Conservation (phyloP, 2,113 vertebrate species). For the Cacatua alba region DNA sequence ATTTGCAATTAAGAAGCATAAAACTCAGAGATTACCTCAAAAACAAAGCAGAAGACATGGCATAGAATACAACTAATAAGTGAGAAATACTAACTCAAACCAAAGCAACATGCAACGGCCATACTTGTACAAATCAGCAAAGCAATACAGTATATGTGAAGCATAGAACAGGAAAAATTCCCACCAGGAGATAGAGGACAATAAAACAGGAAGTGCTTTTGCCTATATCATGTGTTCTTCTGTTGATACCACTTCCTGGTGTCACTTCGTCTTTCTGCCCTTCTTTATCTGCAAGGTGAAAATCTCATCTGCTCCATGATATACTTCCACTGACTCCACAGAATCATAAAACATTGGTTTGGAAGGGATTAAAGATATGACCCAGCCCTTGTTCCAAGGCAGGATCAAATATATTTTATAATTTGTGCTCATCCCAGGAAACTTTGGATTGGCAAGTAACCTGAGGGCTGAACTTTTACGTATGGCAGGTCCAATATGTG, state of each 20-base stretch:
- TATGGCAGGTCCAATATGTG: not conserved
- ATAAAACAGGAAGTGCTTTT: not conserved
- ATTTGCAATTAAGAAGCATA: not conserved
- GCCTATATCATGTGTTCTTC: not conserved
- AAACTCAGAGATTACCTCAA: not conserved
- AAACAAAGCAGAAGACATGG: not conserved
- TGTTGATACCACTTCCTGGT: not conserved
- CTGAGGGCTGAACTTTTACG: not conserved
- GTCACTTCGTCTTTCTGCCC: not conserved
- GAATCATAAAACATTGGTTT: not conserved
- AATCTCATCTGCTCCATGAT: not conserved
- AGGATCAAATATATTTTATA: not conserved
- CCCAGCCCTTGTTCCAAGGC: not conserved
- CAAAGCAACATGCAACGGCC: fast-evolving
- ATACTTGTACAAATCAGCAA: not conserved
- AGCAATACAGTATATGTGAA: not conserved
- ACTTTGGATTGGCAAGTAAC: not conserved
- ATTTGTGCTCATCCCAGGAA: not conserved
- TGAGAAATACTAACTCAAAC: not conserved
- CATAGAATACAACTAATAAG: not conserved
- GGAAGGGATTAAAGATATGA: not conserved
- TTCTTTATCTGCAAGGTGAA: not conserved
- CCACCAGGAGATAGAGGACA: not conserved
- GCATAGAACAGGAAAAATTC: not conserved
- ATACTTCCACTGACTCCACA: not conserved